Conservation (phyloP, 2,888 invertebrate species). For the Acronicta aceris region DNA sequence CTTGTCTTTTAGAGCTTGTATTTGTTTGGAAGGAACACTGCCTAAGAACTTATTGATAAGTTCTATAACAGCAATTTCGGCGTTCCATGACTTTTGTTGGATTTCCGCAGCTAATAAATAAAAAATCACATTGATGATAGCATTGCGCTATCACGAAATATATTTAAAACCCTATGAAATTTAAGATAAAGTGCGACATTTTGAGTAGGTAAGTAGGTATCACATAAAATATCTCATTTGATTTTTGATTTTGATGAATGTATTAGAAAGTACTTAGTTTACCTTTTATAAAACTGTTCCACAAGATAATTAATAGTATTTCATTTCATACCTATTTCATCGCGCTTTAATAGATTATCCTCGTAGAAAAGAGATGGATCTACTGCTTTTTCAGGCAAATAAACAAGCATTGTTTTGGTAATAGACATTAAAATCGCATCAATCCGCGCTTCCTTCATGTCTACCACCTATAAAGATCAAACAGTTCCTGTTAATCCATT, state of each 20-base stretch:
- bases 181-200: no score
- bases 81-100: slow-evolving; percentile 85
- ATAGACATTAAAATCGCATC: slow-evolving; percentile 91
- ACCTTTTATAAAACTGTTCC: no score
- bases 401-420: slow-evolving; percentile 89
- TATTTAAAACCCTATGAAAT: no score
- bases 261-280: no score
- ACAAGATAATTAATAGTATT: background rate
- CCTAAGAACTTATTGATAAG: slow-evolving; percentile 93
- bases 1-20: slow-evolving; percentile 89
- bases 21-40: slow-evolving; percentile 89
- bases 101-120: slow-evolving; percentile 73
- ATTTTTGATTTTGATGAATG: no score
- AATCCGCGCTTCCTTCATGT: slow-evolving; percentile 93
- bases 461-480: slow-evolving; percentile 85
- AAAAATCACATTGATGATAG: background rate
- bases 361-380: slow-evolving; percentile 90
- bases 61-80: slow-evolving; percentile 93
- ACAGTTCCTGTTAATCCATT: background rate
- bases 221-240: no score
- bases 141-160: no score
- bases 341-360: slow-evolving; percentile 89
- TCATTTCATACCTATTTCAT: slow-evolving; percentile 81
- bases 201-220: no score
- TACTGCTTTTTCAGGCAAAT: slow-evolving; percentile 90